Conservation (phyloP, 2,113 vertebrate genomes). For the Pomatorhinus ruficollis region DNA sequence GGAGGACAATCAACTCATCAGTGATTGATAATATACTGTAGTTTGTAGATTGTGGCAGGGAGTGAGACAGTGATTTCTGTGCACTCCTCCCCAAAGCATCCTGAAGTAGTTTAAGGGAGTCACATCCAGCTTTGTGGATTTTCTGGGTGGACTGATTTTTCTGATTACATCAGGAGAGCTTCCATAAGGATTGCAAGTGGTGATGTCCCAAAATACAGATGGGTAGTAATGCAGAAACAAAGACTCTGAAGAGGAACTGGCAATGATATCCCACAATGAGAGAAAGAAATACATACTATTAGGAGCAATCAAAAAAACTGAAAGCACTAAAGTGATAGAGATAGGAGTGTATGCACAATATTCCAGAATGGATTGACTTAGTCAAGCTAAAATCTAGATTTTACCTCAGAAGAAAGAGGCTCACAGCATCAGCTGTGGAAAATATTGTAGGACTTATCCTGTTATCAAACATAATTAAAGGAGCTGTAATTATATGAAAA, state of each 20-base stretch:
- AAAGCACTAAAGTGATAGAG: background rate
- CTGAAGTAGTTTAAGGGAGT: slow-evolving; percentile 1
- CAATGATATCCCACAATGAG: background rate
- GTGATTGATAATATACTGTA: slow-evolving; percentile 4
- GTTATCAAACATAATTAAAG: background rate
- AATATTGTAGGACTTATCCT: background rate
- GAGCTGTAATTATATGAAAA: background rate
- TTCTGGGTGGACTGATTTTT: background rate
- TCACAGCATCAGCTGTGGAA: background rate
- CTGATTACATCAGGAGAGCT: background rate
- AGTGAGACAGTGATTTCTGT: background rate
- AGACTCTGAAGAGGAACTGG: background rate
- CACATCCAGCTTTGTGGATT: background rate
- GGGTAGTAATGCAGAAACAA: background rate
- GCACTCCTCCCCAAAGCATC: background rate
- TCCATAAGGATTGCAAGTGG: background rate
- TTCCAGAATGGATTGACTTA: background rate
- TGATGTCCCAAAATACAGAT: background rate
- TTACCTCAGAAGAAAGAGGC: background rate
- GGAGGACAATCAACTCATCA: background rate
- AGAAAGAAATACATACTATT: background rate
- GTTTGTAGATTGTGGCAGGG: background rate
- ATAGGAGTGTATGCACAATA: background rate
- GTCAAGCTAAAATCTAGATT: background rate
- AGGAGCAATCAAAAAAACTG: slow-evolving; percentile 5